These are phyloP conservation scores for Cataglyphis hispanica DNA, from an alignment of 1,140 invertebrate genomes.

Conservation along the genomic window DNA sequence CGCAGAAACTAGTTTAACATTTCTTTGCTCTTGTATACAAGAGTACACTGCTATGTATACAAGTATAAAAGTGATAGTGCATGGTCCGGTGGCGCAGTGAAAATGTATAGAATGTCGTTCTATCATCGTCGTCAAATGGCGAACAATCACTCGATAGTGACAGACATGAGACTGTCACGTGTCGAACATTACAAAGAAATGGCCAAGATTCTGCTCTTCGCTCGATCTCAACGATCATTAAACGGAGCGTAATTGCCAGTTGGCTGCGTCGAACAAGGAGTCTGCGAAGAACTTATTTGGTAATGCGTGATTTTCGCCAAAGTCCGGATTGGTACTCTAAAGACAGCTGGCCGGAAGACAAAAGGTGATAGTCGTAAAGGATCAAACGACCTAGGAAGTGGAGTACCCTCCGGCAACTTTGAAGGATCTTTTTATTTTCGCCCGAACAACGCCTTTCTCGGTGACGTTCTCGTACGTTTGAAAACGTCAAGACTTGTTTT, in stretches of 20 bases:
- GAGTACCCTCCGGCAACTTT: conserved; percentile 60
- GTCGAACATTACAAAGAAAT: conserved; percentile 55
- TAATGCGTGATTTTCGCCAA: conserved; percentile 38
- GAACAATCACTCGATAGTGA: background rate
- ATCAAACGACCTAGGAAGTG: conserved; percentile 55
- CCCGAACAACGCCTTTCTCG: conserved; percentile 61
- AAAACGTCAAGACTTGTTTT: conserved; percentile 67
- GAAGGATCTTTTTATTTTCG: conserved; percentile 62
- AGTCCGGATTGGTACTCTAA: conserved; percentile 2
- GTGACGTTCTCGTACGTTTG: conserved; percentile 42
- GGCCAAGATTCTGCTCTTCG: background rate
- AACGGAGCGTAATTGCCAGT: background rate
- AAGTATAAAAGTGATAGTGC: conserved; percentile 56
- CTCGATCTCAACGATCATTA: background rate
- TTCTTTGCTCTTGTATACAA: conserved; percentile 80
- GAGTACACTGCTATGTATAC: no score
- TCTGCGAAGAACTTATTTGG: background rate
- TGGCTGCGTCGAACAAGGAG: background rate
- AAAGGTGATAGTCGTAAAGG: conserved; percentile 5
- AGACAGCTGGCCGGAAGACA: background rate
- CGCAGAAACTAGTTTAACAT: conserved; percentile 85
- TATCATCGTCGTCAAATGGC: conserved; percentile 29
- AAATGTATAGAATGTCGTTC: conserved; percentile 70
- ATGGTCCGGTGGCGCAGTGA: conserved; percentile 76
- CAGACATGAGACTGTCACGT: conserved; percentile 10